These are phyloP conservation scores for Hemiprocne comata DNA, from an alignment of 2,113 vertebrate species.

Conservation along the genomic window DNA sequence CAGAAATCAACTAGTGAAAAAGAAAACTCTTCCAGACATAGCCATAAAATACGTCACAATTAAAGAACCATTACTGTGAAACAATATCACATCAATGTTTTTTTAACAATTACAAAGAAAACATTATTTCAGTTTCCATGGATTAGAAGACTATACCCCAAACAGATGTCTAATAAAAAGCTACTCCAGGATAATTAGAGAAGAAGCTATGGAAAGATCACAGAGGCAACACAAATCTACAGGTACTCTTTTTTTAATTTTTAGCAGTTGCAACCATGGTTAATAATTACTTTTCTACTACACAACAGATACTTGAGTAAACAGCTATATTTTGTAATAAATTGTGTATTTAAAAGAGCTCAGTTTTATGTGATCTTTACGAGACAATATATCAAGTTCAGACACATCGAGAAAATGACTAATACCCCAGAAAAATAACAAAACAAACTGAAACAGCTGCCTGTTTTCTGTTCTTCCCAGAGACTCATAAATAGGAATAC, in stretches of 20 bases:
- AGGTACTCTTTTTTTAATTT: not conserved
- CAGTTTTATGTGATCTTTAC: conserved; percentile 17
- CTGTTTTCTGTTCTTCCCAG: conserved; percentile 35
- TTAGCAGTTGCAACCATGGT: not conserved
- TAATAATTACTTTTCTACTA: not conserved
- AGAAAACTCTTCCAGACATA: not conserved
- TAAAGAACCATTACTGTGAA: not conserved
- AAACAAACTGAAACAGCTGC: conserved; percentile 2
- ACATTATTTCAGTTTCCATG: not conserved
- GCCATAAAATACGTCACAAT: not conserved
- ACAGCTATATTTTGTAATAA: conserved; percentile 9
- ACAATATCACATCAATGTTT: not conserved
- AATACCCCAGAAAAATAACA: not conserved
- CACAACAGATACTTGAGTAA: not conserved
- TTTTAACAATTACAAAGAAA: not conserved
- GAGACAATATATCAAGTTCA: conserved; percentile 24
- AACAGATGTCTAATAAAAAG: not conserved
- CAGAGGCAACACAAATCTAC: not conserved
- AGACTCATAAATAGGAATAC: conserved; percentile 45
- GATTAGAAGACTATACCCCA: not conserved
- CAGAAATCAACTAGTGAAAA: not conserved
- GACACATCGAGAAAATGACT: conserved; percentile 44
- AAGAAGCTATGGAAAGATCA: not conserved
- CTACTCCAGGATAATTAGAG: not conserved
- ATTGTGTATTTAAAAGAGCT: conserved; percentile 23